A percentile compares a stretch with the other conserved stretches of the same genome.
phyloP scores from a whole-genome alignment of 2,113 vertebrate species.

The Megalops atlanticus region DNA sequence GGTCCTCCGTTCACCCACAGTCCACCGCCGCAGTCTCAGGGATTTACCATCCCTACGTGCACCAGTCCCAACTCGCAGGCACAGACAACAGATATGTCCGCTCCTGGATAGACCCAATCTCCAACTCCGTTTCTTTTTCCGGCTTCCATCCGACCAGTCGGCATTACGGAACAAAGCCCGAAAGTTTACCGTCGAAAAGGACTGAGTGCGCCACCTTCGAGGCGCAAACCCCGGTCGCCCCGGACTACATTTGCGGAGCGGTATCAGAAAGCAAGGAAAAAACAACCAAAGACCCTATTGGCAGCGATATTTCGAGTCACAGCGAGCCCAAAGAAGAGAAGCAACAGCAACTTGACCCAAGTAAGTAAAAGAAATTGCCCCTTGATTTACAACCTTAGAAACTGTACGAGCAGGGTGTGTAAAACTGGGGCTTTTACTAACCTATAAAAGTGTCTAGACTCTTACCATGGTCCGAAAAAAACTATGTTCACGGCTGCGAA shows the following conservation, averaged over 20 bases:
- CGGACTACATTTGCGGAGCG: constrained; percentile 77
- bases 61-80: constrained; percentile 83
- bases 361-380: constrained; percentile 93
- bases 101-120: constrained; percentile 92
- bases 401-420: constrained; percentile 93
- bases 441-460: constrained; percentile 99
- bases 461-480: constrained; percentile 80
- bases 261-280: constrained; percentile 81
- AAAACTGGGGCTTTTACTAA: constrained; percentile 99
- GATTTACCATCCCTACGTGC: constrained; percentile 91
- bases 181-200: constrained; percentile 76
- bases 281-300: constrained; percentile 66
- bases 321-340: constrained; percentile 92
- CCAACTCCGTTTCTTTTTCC: constrained; percentile 75
- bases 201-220: constrained; percentile 79
- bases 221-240: constrained; percentile 75
- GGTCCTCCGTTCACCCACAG: constrained; percentile 88
- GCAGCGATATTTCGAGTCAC: constrained; percentile 83
- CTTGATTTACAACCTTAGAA: constrained; percentile 92
- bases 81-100: constrained; percentile 89
- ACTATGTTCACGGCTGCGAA: constrained; percentile 78
- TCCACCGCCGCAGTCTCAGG: constrained; percentile 81
- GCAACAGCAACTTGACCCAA: constrained; percentile 96
- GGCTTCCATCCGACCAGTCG: constrained; percentile 80
- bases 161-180: constrained; percentile 85